phyloP scores from a whole-genome alignment of 2,113 vertebrate genomes.

The Cettia cetti region DNA sequence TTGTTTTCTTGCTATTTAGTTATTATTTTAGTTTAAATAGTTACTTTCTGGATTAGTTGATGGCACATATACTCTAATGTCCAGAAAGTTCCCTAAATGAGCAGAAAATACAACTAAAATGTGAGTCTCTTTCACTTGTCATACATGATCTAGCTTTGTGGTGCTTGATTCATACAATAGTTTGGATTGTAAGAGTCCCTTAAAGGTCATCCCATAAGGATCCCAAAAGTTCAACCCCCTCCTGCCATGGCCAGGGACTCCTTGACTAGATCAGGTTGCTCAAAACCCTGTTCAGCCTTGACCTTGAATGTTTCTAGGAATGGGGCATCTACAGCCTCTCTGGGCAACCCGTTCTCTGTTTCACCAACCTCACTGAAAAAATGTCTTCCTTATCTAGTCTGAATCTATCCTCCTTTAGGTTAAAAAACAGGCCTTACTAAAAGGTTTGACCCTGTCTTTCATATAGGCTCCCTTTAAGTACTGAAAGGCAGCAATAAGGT shows the following conservation, averaged over 20 bases:
- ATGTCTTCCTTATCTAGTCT: neutral
- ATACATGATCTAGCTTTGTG: neutral
- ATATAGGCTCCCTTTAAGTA: neutral
- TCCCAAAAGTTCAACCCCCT: neutral
- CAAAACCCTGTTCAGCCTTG: neutral
- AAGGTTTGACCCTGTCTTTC: neutral
- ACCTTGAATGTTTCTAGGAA: neutral
- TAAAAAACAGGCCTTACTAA: neutral
- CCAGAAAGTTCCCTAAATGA: neutral
- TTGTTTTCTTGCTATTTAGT: neutral
- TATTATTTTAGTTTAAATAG: neutral
- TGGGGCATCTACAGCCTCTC: neutral
- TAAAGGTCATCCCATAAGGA: neutral
- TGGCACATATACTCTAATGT: neutral
- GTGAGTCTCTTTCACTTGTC: neutral
- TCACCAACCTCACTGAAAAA: neutral
- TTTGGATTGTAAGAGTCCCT: neutral
- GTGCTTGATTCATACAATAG: neutral
- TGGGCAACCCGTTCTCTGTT: neutral
- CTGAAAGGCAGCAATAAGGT: neutral
- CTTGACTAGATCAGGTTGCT: neutral
- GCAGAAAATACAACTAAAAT: neutral
- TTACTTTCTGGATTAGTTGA: neutral
- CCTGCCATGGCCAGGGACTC: neutral
- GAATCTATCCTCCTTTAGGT: neutral